These are phyloP conservation scores for Crocuta crocuta DNA, from an alignment of 2,113 vertebrate species.

Conservation along the genomic window DNA sequence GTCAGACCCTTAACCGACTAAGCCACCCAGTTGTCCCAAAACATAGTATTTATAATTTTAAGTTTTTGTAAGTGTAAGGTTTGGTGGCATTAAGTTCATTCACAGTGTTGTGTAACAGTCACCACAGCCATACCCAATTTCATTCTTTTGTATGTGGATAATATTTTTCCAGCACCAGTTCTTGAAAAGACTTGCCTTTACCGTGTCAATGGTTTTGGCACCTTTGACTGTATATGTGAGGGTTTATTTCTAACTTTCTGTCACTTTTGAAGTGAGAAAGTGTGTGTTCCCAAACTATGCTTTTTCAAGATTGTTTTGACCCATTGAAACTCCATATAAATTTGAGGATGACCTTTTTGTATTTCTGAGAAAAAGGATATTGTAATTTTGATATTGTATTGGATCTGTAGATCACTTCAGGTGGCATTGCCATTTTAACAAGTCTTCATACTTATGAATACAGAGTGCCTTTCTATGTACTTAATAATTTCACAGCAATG, in stretches of 20 bases:
- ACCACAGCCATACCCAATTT: background rate
- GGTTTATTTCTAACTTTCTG: background rate
- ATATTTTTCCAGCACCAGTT: background rate
- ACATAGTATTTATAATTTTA: background rate
- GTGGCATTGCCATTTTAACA: background rate
- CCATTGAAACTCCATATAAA: background rate
- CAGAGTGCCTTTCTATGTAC: background rate
- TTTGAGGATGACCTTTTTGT: slow-evolving; percentile 15
- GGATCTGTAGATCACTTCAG: slow-evolving; percentile 35
- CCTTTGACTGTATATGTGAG: background rate
- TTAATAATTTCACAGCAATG: background rate
- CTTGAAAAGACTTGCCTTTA: background rate
- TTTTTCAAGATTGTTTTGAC: slow-evolving; percentile 1
- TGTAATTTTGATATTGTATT: slow-evolving; percentile 37
- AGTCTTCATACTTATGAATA: background rate
- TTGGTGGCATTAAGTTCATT: background rate
- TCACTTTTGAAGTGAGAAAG: background rate
- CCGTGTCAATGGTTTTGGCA: background rate
- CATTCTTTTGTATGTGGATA: background rate
- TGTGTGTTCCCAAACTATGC: background rate
- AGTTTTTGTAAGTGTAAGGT: background rate
- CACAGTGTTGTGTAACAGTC: background rate
- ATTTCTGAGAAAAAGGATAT: background rate
- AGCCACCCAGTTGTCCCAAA: no score
- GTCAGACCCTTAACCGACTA: no score